Conservation (phyloP, 2,888 invertebrate genomes). For the Drosophila borborema region DNA sequence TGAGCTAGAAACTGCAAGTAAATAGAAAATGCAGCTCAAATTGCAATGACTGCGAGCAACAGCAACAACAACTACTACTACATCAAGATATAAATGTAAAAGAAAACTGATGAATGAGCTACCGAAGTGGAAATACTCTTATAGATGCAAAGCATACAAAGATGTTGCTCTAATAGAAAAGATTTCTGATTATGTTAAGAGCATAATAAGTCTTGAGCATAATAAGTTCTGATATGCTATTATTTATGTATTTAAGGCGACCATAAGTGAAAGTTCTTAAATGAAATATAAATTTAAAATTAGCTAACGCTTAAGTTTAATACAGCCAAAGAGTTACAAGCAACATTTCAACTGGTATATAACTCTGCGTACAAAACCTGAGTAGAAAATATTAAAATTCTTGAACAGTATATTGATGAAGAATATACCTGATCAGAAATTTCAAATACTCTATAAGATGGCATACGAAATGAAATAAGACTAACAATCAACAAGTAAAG, state of each 20-base stretch:
- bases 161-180: not conserved
- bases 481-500: slow-evolving; percentile 70
- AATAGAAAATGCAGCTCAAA: slow-evolving; percentile 71
- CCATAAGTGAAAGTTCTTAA: not conserved
- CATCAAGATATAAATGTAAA: slow-evolving; percentile 22
- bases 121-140: slow-evolving; percentile 3
- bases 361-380: no score
- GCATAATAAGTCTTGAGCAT: not conserved
- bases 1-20: slow-evolving; percentile 76
- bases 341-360: no score
- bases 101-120: not conserved
- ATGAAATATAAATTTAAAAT: no score
- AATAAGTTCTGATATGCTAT: not conserved
- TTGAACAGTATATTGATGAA: no score
- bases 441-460: not conserved
- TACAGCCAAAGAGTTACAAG: no score
- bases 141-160: not conserved
- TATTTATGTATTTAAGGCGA: not conserved
- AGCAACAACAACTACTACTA: not conserved
- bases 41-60: slow-evolving; percentile 37
- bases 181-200: not conserved
- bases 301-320: no score
- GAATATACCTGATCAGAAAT: not conserved
- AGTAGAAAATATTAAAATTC: no score
- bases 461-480: slow-evolving; percentile 51